These are phyloP conservation scores for Nilaparvata lugens DNA, from an alignment of 1,140 invertebrate species.

Conservation along the genomic window DNA sequence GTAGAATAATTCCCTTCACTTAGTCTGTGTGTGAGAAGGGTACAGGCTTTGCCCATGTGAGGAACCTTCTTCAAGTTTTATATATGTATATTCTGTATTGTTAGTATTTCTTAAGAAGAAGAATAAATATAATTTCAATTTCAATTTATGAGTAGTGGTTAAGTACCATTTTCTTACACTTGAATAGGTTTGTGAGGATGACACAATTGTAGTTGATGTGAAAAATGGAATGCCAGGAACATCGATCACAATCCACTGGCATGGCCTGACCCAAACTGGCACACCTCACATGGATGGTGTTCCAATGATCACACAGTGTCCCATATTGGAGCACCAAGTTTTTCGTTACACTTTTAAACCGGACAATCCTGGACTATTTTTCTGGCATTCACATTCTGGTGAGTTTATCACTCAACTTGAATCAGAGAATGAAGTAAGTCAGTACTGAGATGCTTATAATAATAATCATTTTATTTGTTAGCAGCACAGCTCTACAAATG, in stretches of 20 bases:
- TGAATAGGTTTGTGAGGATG: constrained; percentile 26
- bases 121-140: too few relatives aligned
- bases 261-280: constrained; percentile 31
- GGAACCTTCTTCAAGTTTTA: too few relatives aligned
- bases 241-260: constrained; percentile 36
- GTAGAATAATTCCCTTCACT: too few relatives aligned
- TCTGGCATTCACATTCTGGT: constrained; percentile 51
- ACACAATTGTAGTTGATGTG: constrained; percentile 38
- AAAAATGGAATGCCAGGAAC: constrained; percentile 31
- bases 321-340: constrained; percentile 40
- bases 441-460: not conserved
- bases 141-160: too few relatives aligned
- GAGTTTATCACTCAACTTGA: constrained; percentile 11
- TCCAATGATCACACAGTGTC: constrained; percentile 49
- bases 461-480: too few relatives aligned
- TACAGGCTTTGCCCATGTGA: too few relatives aligned
- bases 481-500: not conserved
- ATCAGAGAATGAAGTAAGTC: not conserved
- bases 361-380: constrained; percentile 43
- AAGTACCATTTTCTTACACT: too few relatives aligned
- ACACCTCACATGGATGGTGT: constrained; percentile 49
- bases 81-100: too few relatives aligned
- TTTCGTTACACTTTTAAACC: constrained; percentile 46
- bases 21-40: too few relatives aligned
- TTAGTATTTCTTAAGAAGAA: too few relatives aligned